Evolutionary conservation across 2,797 vertebrate genomes (phyloP).

Genomic region (Sebastolobus alascanus): DNA sequence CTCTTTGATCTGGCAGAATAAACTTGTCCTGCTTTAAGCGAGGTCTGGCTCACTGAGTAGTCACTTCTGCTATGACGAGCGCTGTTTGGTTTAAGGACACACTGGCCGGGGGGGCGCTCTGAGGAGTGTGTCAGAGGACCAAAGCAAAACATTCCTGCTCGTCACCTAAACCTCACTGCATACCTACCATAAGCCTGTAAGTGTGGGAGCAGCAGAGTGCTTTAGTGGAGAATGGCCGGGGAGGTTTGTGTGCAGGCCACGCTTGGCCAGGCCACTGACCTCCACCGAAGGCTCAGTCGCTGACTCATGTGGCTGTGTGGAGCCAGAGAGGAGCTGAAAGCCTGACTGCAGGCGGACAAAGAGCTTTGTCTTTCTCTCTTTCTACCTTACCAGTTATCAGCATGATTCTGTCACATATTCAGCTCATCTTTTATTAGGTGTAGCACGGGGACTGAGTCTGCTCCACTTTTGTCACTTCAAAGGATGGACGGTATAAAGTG

Average conservation of each 20-base stretch:
- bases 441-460: slow-evolving; percentile 33
- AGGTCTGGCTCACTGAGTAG: slow-evolving; percentile 62
- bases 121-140: slow-evolving; percentile 68
- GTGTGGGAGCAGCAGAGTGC: slow-evolving; percentile 52
- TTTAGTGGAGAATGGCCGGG: slow-evolving; percentile 38
- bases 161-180: slow-evolving; percentile 66
- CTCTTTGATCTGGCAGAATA: slow-evolving; percentile 54
- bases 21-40: slow-evolving; percentile 38
- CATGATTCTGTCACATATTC: slow-evolving; percentile 53
- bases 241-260: slow-evolving; percentile 52
- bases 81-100: slow-evolving; percentile 62
- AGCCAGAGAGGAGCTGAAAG: slow-evolving; percentile 64
- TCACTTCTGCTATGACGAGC: slow-evolving; percentile 63
- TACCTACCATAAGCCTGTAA: slow-evolving; percentile 58
- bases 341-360: slow-evolving; percentile 37
- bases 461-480: slow-evolving; percentile 52
- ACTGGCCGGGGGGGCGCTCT: slow-evolving; percentile 5
- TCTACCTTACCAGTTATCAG: slow-evolving; percentile 47
- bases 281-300: slow-evolving; percentile 63
- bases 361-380: slow-evolving; percentile 24
- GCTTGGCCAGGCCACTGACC: slow-evolving; percentile 56
- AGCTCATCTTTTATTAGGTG: slow-evolving; percentile 60
- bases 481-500: slow-evolving; percentile 26
- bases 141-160: slow-evolving; percentile 75
- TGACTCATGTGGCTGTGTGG: slow-evolving; percentile 71